A percentile compares a stretch with the other conserved stretches of the same genome.
Evolutionary conservation across 2,113 vertebrate species (phyloP).

Genomic region (Tympanuchus pallidicinctus): DNA sequence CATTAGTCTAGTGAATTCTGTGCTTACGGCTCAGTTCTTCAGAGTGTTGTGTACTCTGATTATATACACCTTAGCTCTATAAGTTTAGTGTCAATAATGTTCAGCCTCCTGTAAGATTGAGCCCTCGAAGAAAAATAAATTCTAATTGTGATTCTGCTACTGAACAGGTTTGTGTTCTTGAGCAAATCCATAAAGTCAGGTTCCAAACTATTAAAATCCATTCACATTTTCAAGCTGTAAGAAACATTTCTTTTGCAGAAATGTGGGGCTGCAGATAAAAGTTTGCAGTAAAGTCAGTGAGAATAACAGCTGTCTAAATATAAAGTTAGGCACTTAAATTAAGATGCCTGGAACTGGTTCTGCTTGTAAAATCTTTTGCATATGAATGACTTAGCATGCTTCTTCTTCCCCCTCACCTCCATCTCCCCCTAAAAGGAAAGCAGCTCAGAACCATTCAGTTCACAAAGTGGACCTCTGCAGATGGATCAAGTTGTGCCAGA

Average conservation of each 20-base stretch:
- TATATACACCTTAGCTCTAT: background rate
- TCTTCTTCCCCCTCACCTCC: background rate
- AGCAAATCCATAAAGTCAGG: slow-evolving; percentile 4
- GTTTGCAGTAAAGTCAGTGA: background rate
- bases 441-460: background rate
- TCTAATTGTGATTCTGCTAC: background rate
- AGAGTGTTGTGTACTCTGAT: slow-evolving; percentile 28
- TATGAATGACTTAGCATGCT: background rate
- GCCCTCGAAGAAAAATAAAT: slow-evolving; percentile 20
- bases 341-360: background rate
- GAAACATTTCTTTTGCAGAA: background rate
- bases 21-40: slow-evolving; percentile 35
- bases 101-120: slow-evolving; percentile 44
- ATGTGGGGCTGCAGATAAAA: background rate
- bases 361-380: background rate
- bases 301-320: background rate
- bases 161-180: background rate
- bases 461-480: background rate
- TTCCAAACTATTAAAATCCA: slow-evolving; percentile 30
- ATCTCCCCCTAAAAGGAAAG: background rate
- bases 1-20: slow-evolving; percentile 13
- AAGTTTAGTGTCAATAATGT: slow-evolving; percentile 38
- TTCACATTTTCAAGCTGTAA: background rate
- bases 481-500: background rate
- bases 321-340: background rate